These are phyloP conservation scores for Diogma glabrata DNA, from an alignment of 2,888 invertebrate species.

Conservation along the genomic window DNA sequence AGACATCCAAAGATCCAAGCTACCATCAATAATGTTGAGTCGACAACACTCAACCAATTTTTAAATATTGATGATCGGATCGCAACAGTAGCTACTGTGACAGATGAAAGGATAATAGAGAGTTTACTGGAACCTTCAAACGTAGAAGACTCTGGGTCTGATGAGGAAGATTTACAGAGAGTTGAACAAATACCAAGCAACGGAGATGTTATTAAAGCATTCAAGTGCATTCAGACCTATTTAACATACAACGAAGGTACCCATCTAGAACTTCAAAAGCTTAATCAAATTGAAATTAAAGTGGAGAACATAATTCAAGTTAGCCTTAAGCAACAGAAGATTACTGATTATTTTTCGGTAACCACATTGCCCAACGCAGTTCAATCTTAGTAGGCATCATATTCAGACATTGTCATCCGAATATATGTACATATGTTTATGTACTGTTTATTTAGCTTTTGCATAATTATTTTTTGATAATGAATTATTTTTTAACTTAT, in stretches of 20 bases:
- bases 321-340: not conserved
- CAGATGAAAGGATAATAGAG: not conserved
- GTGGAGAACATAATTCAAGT: not conserved
- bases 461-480: no score
- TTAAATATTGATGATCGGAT: not conserved
- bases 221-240: not conserved
- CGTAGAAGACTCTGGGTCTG: not conserved
- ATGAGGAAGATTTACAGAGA: not conserved
- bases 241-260: not conserved
- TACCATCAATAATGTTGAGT: no score
- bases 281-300: not conserved
- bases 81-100: not conserved
- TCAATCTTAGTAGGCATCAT: constrained; percentile 10
- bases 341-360: constrained; percentile 27
- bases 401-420: no score
- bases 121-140: not conserved
- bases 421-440: no score
- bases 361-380: not conserved
- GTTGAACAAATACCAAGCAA: not conserved
- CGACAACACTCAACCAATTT: not conserved
- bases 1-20: no score
- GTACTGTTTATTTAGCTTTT: no score
- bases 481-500: no score
- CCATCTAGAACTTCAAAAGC: not conserved
- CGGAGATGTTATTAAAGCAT: not conserved